Conservation (phyloP, 2,113 vertebrate species). For the Sula dactylatra region DNA sequence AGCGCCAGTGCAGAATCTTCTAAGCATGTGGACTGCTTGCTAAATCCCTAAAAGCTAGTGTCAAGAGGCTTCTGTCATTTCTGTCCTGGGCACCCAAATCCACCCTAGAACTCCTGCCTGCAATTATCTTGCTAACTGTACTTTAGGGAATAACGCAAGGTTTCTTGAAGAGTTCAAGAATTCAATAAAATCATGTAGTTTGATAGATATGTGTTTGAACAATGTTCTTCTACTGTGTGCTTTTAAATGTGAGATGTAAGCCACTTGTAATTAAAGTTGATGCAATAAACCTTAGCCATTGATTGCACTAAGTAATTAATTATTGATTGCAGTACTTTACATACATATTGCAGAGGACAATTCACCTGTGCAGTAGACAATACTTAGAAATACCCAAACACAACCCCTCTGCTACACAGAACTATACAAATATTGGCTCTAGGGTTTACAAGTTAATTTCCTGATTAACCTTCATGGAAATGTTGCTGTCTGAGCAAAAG, state of each 20-base stretch:
- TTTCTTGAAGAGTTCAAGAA: not conserved
- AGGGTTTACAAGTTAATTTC: not conserved
- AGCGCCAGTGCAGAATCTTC: not conserved
- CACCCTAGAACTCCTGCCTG: not conserved
- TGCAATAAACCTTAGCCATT: slow-evolving; percentile 35
- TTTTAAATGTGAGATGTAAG: slow-evolving; percentile 1
- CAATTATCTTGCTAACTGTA: not conserved
- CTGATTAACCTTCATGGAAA: not conserved
- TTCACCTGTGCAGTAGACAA: slow-evolving; percentile 7
- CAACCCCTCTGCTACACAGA: not conserved
- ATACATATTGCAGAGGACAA: slow-evolving; percentile 13
- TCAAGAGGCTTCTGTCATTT: not conserved
- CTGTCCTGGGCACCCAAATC: not conserved
- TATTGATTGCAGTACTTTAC: slow-evolving; percentile 51
- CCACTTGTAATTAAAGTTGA: slow-evolving; percentile 42
- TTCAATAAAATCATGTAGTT: not conserved
- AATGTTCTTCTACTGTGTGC: not conserved
- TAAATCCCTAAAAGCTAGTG: not conserved
- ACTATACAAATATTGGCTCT: not conserved
- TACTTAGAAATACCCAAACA: not conserved
- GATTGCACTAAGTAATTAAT: slow-evolving; percentile 55
- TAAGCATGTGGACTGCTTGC: not conserved
- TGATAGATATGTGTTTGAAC: not conserved
- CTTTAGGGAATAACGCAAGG: not conserved
- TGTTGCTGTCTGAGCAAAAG: not conserved